These are phyloP conservation scores for Nomada fabriciana DNA, from an alignment of 2,888 invertebrate species.

Conservation along the genomic window DNA sequence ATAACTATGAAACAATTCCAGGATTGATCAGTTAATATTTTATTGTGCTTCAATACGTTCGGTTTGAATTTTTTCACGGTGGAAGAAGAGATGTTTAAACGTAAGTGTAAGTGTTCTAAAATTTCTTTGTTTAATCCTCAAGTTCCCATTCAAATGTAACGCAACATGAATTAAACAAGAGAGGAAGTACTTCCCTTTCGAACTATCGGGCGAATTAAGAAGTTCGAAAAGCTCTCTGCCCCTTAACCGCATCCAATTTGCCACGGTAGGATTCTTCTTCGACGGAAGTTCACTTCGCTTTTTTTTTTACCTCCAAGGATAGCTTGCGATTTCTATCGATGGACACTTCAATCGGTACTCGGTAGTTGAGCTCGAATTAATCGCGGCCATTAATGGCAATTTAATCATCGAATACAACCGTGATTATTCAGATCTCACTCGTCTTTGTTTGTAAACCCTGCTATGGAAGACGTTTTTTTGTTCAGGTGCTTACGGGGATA, in stretches of 20 bases:
- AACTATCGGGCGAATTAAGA: constrained; percentile 11
- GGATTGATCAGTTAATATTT: too few species aligned
- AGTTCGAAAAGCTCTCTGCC: constrained; percentile 16
- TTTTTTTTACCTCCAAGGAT: background rate
- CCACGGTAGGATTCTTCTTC: background rate
- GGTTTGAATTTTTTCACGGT: too few species aligned
- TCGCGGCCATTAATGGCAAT: constrained; percentile 26
- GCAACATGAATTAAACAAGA: constrained; percentile 17
- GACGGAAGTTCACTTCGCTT: background rate
- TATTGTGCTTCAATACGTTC: too few species aligned
- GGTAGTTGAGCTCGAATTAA: constrained; percentile 12
- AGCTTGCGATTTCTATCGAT: background rate
- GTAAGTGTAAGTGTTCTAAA: too few species aligned
- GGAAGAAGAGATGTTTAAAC: background rate
- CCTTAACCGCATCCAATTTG: constrained; percentile 16
- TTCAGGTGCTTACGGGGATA: background rate
- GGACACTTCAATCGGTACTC: constrained; percentile 1
- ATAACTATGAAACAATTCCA: background rate
- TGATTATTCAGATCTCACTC: background rate
- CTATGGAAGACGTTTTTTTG: constrained; percentile 1
- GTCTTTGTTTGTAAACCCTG: constrained; percentile 11
- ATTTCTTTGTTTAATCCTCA: background rate
- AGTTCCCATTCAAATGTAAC: constrained; percentile 8
- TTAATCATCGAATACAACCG: constrained; percentile 1
- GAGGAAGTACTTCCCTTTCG: background rate